These are phyloP conservation scores for Oryctolagus cuniculus DNA, from an alignment of 2,113 vertebrate genomes.

Conservation along the genomic window DNA sequence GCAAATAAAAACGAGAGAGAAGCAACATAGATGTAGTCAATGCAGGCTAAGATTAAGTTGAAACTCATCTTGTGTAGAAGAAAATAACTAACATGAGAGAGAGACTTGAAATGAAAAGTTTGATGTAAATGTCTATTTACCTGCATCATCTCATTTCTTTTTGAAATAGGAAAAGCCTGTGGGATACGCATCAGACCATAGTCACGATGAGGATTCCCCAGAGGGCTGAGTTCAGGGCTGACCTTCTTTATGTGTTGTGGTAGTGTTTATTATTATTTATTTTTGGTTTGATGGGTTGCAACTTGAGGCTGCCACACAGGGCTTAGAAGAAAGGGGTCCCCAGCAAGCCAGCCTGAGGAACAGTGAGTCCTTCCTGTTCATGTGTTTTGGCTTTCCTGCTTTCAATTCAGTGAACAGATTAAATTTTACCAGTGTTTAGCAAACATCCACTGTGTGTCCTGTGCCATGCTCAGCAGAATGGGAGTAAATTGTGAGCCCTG, in stretches of 20 bases:
- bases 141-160: background rate
- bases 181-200: no score
- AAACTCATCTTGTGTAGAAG: background rate
- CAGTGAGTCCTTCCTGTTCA: background rate
- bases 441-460: background rate
- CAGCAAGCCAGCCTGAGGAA: background rate
- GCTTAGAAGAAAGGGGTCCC: background rate
- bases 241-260: background rate
- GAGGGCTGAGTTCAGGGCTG: background rate
- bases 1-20: background rate
- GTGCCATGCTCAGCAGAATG: background rate
- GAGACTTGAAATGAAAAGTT: background rate
- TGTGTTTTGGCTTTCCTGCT: background rate
- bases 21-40: background rate
- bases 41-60: background rate
- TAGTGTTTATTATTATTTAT: constrained; percentile 24
- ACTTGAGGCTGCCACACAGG: background rate
- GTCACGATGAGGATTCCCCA: background rate
- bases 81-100: background rate
- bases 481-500: background rate
- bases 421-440: background rate
- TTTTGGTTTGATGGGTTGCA: constrained; percentile 36
- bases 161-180: background rate
- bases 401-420: background rate
- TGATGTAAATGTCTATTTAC: background rate